These are phyloP conservation scores for Nebria ingens DNA, from an alignment of 1,140 invertebrate genomes.

Conservation along the genomic window DNA sequence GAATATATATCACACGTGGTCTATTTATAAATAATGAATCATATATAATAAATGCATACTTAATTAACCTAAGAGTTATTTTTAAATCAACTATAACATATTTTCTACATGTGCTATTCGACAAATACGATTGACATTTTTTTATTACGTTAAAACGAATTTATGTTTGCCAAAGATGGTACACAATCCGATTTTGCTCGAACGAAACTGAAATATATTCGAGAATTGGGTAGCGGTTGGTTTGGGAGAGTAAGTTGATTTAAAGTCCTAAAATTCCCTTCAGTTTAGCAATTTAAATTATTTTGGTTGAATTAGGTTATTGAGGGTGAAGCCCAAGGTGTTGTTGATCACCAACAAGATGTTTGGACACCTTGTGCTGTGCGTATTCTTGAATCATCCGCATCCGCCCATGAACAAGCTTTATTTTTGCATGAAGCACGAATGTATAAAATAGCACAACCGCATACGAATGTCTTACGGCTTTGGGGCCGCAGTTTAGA, in stretches of 20 bases:
- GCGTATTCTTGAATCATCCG: conserved; percentile 61
- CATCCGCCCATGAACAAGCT: conserved; percentile 51
- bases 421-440: conserved; percentile 61
- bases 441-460: conserved; percentile 47
- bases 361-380: conserved; percentile 45
- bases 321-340: conserved; percentile 54
- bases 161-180: no score
- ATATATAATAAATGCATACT: no score
- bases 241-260: conserved; percentile 62
- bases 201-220: conserved; percentile 67
- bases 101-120: no score
- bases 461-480: conserved; percentile 51
- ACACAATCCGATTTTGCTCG: conserved; percentile 60
- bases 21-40: no score
- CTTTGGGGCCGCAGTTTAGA: conserved; percentile 52
- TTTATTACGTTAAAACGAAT: conserved; percentile 21
- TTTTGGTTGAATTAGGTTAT: conserved; percentile 51
- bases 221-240: conserved; percentile 76
- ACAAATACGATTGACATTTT: conserved; percentile 14
- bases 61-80: no score
- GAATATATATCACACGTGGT: no score
- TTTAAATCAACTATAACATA: no score
- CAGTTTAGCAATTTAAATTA: neutral
- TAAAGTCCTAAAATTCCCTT: neutral
- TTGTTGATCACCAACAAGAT: conserved; percentile 30